Evolutionary conservation across 1,140 invertebrate genomes (phyloP).

Genomic region (Atta texana): DNA sequence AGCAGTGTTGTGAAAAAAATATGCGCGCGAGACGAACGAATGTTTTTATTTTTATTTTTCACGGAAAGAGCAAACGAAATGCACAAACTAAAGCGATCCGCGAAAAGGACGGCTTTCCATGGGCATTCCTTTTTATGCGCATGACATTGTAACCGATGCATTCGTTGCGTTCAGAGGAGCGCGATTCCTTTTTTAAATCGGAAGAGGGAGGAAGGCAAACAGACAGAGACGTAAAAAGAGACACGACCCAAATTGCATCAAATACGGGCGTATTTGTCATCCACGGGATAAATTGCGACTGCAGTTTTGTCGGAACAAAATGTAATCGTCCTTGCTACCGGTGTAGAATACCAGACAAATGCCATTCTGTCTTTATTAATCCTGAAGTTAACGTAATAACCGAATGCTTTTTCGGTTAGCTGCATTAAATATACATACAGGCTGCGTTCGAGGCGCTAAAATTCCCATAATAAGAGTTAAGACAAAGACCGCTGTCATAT

Average conservation of each 20-base stretch:
- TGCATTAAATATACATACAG: no score
- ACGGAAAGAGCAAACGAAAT: neutral
- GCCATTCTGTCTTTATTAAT: constrained; percentile 9
- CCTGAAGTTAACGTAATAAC: neutral
- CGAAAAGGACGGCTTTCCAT: constrained; percentile 26
- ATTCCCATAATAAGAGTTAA: no score
- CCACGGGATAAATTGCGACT: constrained; percentile 35
- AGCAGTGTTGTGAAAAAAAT: constrained; percentile 51
- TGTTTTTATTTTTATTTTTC: constrained; percentile 32
- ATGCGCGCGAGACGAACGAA: constrained; percentile 24
- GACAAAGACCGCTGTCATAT: no score
- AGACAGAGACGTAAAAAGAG: constrained; percentile 27
- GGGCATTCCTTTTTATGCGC: constrained; percentile 36
- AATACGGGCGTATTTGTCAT: constrained; percentile 53
- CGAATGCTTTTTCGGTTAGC: neutral
- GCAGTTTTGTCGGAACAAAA: constrained; percentile 37
- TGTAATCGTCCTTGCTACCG: constrained; percentile 18
- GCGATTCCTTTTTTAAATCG: constrained; percentile 54
- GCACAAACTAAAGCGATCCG: constrained; percentile 30
- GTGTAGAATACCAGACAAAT: neutral
- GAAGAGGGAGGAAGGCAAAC: no score
- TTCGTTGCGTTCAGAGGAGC: constrained; percentile 29
- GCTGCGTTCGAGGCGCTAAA: no score
- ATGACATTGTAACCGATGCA: constrained; percentile 36
- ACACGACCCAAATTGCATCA: constrained; percentile 45